Conservation (phyloP, 2,113 vertebrate species). For the Colossoma macropomum region DNA sequence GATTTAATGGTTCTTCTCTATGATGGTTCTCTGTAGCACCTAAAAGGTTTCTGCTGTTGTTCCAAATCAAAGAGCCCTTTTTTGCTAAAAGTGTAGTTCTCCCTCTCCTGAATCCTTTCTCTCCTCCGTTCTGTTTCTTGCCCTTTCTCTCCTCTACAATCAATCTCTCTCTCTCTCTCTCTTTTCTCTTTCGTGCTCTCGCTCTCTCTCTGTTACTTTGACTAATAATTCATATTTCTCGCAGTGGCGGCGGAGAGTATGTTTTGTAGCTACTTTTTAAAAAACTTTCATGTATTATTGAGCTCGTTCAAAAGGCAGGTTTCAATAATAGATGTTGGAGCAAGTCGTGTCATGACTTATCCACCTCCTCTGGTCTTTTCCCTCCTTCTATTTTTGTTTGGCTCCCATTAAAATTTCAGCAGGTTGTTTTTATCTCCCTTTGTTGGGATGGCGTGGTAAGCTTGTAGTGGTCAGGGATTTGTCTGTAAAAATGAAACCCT, state of each 20-base stretch:
- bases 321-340: conserved; percentile 74
- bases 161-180: too few relatives aligned
- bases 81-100: too few relatives aligned
- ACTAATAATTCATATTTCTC: conserved; percentile 53
- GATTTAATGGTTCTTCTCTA: too few relatives aligned
- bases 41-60: too few relatives aligned
- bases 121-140: too few relatives aligned
- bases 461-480: not conserved
- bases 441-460: conserved; percentile 24
- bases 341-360: conserved; percentile 68
- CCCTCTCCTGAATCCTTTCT: too few relatives aligned
- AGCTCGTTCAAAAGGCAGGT: conserved; percentile 68
- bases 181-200: too few relatives aligned
- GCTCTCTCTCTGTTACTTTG: not conserved
- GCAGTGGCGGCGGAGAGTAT: conserved; percentile 47
- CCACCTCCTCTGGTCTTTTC: conserved; percentile 52
- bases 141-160: too few relatives aligned
- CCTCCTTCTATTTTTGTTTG: conserved; percentile 57
- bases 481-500: not conserved
- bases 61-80: too few relatives aligned
- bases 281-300: conserved; percentile 77
- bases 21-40: too few relatives aligned
- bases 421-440: conserved; percentile 53
- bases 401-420: conserved; percentile 63
- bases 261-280: conserved; percentile 56